Evolutionary conservation across 2,888 invertebrate genomes (phyloP).

Genomic region (Eurytoma californica): DNA sequence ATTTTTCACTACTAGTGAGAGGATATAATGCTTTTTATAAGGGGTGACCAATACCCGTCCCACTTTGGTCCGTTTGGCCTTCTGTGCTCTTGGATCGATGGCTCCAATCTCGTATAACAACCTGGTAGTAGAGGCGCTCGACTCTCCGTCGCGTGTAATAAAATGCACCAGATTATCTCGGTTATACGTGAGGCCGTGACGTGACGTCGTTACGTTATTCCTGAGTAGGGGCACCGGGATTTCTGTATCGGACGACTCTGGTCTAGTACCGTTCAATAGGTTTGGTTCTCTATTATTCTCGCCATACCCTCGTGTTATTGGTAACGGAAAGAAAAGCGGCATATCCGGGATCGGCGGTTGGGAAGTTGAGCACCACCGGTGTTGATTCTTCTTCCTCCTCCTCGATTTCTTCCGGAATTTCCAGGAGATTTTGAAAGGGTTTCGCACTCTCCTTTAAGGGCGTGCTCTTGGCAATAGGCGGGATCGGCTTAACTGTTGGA

Average conservation of each 20-base stretch:
- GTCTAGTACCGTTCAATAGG: too few species aligned
- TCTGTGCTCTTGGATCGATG: slow-evolving; percentile 9
- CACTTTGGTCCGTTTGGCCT: slow-evolving; percentile 1
- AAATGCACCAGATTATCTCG: slow-evolving; percentile 39
- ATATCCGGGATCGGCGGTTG: not conserved
- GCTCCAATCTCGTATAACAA: slow-evolving; percentile 37
- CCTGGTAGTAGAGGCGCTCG: slow-evolving; percentile 12
- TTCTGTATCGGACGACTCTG: not conserved
- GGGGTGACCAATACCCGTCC: slow-evolving; percentile 33
- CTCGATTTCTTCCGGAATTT: not conserved
- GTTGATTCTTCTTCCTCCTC: too few species aligned
- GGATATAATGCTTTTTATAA: slow-evolving; percentile 2
- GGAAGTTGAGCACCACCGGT: too few species aligned
- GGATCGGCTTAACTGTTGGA: not conserved
- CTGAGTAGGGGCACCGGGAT: not conserved
- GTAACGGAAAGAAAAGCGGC: not conserved
- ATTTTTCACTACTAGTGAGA: slow-evolving; percentile 29
- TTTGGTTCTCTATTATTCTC: too few species aligned
- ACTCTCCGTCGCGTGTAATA: slow-evolving; percentile 30
- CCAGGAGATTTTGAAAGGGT: not conserved
- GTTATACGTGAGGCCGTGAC: not conserved
- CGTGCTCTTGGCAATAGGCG: not conserved
- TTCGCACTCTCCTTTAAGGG: not conserved
- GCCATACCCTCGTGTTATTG: not conserved
- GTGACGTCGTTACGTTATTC: not conserved